phyloP scores from a whole-genome alignment of 2,888 invertebrate species.

The Drosophila melanosoma region DNA sequence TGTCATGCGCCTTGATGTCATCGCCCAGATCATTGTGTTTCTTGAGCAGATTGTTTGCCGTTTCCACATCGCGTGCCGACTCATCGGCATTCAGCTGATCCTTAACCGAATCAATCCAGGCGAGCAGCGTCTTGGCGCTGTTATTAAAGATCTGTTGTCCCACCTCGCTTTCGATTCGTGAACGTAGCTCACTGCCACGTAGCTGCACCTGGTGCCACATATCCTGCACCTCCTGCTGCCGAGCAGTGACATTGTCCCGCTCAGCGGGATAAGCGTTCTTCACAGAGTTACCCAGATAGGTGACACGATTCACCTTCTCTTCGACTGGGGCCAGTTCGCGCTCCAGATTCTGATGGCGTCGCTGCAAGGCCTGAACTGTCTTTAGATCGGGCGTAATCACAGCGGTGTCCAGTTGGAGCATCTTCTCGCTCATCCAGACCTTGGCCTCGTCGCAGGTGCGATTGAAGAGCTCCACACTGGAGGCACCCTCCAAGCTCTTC shows the following conservation, averaged over 20 bases:
- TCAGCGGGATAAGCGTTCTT: slow-evolving; percentile 97
- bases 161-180: slow-evolving; percentile 95
- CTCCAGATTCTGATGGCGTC: slow-evolving; percentile 96
- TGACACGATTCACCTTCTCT: slow-evolving; percentile 96
- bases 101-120: slow-evolving; percentile 93
- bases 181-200: slow-evolving; percentile 93
- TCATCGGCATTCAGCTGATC: slow-evolving; percentile 92
- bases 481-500: slow-evolving; percentile 95
- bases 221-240: slow-evolving; percentile 93
- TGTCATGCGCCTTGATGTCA: slow-evolving; percentile 95
- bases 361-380: slow-evolving; percentile 95
- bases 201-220: slow-evolving; percentile 95
- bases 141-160: slow-evolving; percentile 92
- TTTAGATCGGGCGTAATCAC: slow-evolving; percentile 93
- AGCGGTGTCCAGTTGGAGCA: slow-evolving; percentile 92
- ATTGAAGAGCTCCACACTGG: slow-evolving; percentile 97
- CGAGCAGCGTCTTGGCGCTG: slow-evolving; percentile 92
- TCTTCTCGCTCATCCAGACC: slow-evolving; percentile 99
- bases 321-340: slow-evolving; percentile 97
- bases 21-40: slow-evolving; percentile 95
- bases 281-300: slow-evolving; percentile 94
- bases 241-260: slow-evolving; percentile 91
- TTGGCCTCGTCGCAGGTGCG: slow-evolving; percentile 98
- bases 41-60: slow-evolving; percentile 95
- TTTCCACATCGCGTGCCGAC: slow-evolving; percentile 94